A percentile compares a stretch with the other conserved stretches of the same genome.
phyloP scores from a whole-genome alignment of 1,140 invertebrate species.

The Goniozus legneri region DNA sequence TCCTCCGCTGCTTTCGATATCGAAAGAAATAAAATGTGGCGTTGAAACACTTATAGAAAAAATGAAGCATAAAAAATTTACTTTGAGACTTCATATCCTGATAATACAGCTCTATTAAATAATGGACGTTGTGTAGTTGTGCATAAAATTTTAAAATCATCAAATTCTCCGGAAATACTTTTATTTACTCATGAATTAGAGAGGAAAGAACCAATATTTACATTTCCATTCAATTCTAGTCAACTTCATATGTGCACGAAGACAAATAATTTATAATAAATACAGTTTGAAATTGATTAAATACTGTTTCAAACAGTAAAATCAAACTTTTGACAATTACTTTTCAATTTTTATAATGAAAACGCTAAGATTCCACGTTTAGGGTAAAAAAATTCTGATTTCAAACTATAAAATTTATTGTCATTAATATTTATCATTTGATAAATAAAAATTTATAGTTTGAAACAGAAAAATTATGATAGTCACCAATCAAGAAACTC shows the following conservation, averaged over 20 bases:
- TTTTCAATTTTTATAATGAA: too few relatives aligned
- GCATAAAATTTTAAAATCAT: background rate
- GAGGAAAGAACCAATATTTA: constrained; percentile 1
- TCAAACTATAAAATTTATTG: background rate
- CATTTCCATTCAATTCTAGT: constrained; percentile 4
- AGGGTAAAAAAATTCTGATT: background rate
- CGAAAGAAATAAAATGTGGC: background rate
- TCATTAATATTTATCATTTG: too few relatives aligned
- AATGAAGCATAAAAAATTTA: constrained; percentile 1
- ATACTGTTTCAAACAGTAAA: too few relatives aligned
- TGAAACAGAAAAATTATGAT: too few relatives aligned
- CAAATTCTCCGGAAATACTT: background rate
- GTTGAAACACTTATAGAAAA: background rate
- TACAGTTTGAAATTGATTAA: background rate
- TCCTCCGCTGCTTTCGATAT: background rate
- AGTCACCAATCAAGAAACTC: too few relatives aligned
- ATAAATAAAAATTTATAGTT: too few relatives aligned
- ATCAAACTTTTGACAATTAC: too few relatives aligned
- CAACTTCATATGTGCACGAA: constrained; percentile 9
- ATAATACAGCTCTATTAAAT: constrained; percentile 5
- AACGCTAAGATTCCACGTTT: too few relatives aligned
- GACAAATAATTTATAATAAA: background rate
- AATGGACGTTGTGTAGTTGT: background rate
- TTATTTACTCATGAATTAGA: background rate
- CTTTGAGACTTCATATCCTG: background rate